Evolutionary conservation across 2,797 vertebrate species (phyloP).

Genomic region (Fundulus diaphanus): DNA sequence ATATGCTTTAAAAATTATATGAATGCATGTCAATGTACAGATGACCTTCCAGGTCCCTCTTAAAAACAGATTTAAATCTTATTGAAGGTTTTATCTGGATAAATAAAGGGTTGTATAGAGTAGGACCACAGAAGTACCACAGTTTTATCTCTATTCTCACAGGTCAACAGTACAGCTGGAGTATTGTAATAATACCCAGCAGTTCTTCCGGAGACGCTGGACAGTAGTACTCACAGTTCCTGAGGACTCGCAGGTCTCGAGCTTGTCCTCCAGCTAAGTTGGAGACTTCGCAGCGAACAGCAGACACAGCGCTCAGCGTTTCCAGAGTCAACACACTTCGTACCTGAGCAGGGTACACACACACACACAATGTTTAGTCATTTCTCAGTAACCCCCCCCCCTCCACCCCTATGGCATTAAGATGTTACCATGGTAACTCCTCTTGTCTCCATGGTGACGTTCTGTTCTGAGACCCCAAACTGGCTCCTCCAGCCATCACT

Average conservation of each 20-base stretch:
- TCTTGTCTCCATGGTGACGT: conserved; percentile 55
- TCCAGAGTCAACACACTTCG: conserved; percentile 56
- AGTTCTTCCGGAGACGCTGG: too few species aligned
- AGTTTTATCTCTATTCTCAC: too few species aligned
- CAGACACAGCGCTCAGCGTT: conserved; percentile 56
- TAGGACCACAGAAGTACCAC: too few species aligned
- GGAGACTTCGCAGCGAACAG: conserved; percentile 80
- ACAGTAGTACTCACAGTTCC: conserved; percentile 44
- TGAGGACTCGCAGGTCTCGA: conserved; percentile 57
- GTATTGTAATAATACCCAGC: too few species aligned
- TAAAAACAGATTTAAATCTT: too few species aligned
- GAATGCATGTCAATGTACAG: too few species aligned
- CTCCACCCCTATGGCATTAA: neutral
- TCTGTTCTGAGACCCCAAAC: conserved; percentile 70
- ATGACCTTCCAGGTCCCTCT: too few species aligned
- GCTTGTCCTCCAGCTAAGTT: conserved; percentile 58
- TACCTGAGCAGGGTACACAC: conserved; percentile 54
- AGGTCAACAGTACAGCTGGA: too few species aligned
- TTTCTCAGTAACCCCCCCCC: neutral
- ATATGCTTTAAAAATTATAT: too few species aligned
- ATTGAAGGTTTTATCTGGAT: too few species aligned
- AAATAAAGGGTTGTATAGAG: too few species aligned
- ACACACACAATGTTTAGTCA: conserved; percentile 4
- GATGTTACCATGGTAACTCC: conserved; percentile 75
- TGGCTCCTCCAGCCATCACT: conserved; percentile 71